Conservation (phyloP, 2,888 invertebrate species). For the Dendrolimus pini region DNA sequence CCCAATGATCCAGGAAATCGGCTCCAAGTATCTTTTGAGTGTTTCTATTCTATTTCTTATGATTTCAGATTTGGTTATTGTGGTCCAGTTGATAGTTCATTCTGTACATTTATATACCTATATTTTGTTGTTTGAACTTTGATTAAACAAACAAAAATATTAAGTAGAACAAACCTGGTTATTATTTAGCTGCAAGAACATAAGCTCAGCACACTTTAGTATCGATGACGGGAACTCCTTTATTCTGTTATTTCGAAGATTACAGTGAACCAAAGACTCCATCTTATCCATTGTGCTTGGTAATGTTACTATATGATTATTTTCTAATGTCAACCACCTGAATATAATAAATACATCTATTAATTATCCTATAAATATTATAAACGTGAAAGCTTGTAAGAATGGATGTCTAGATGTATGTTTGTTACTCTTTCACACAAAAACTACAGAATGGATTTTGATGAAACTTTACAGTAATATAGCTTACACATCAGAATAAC, state of each 20-base stretch:
- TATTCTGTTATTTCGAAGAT: constrained; percentile 76
- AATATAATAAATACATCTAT: background rate
- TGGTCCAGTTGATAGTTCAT: too few relatives aligned
- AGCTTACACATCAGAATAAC: too few relatives aligned
- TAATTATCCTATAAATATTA: too few relatives aligned
- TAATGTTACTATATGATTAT: constrained; percentile 72
- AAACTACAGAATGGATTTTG: too few relatives aligned
- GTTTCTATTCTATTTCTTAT: too few relatives aligned
- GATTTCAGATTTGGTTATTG: too few relatives aligned
- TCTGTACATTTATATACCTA: background rate
- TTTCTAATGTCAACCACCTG: constrained; percentile 82
- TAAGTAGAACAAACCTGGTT: constrained; percentile 46
- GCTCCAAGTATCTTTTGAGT: too few relatives aligned
- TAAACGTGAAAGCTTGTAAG: too few relatives aligned
- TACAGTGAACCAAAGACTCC: constrained; percentile 77
- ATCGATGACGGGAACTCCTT: constrained; percentile 64
- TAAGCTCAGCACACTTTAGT: constrained; percentile 59
- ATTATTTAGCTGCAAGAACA: constrained; percentile 72
- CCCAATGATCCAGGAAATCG: too few relatives aligned
- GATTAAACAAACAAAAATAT: background rate
- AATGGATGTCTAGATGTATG: too few relatives aligned
- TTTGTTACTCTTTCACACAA: too few relatives aligned
- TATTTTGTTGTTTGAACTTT: background rate
- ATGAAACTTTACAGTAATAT: too few relatives aligned
- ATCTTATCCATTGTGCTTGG: constrained; percentile 71